Percentiles rank a stretch among this genome's conserved stretches.
Conservation (phyloP, 2,113 vertebrate species). For the Spilogale gracilis region DNA sequence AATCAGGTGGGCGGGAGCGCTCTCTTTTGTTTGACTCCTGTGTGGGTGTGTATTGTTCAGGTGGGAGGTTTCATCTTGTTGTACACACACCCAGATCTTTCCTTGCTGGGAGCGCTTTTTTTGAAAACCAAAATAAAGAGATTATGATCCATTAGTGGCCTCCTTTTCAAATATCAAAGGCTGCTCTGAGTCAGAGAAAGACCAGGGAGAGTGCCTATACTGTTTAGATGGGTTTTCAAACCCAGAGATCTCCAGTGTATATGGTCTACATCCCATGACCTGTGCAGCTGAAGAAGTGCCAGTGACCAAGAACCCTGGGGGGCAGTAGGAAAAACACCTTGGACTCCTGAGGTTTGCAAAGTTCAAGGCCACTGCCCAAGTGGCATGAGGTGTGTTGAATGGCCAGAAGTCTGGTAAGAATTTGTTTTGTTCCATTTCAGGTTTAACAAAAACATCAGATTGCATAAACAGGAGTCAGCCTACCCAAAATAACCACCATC, state of each 20-base stretch:
- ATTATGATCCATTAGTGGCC: conserved; percentile 62
- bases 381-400: background rate
- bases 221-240: conserved; percentile 14
- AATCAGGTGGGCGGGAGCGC: conserved; percentile 49
- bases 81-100: conserved; percentile 76
- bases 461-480: background rate
- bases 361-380: background rate
- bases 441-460: background rate
- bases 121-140: conserved; percentile 72
- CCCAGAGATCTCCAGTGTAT: background rate
- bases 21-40: conserved; percentile 58
- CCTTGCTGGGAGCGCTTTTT: conserved; percentile 71
- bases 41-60: conserved; percentile 68
- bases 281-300: background rate
- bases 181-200: conserved; percentile 61
- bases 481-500: background rate
- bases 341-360: background rate
- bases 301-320: background rate
- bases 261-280: background rate
- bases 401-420: background rate
- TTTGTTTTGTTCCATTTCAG: background rate
- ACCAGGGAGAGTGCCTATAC: background rate
- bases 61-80: conserved; percentile 21
- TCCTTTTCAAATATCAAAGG: conserved; percentile 74
- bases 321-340: background rate